Evolutionary conservation across 2,113 vertebrate species (phyloP).

Genomic region (Piaya cayana): DNA sequence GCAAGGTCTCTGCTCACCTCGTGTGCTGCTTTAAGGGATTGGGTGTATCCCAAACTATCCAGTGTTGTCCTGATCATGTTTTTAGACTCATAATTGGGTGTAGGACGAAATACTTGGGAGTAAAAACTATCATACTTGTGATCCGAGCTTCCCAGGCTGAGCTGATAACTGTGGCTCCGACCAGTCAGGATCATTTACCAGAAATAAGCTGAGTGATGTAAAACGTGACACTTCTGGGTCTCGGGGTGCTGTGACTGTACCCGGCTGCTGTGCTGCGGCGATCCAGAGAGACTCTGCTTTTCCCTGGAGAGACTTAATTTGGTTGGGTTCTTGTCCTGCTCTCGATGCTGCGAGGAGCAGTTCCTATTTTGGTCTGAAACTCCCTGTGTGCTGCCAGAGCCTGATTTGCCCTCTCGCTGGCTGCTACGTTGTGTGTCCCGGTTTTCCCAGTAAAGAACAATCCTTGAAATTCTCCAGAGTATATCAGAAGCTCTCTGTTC

Average conservation of each 20-base stretch:
- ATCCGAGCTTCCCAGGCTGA: not conserved
- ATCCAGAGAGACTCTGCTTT: not conserved
- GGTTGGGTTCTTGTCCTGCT: not conserved
- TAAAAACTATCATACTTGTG: not conserved
- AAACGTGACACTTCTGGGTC: not conserved
- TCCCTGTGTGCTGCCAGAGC: not conserved
- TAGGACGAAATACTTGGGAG: not conserved
- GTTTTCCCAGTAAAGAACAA: not conserved
- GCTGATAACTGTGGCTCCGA: not conserved
- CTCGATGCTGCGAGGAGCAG: not conserved
- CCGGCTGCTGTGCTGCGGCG: not conserved
- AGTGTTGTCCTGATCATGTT: not conserved
- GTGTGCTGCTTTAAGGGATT: not conserved
- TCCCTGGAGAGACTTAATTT: not conserved
- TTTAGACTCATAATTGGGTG: not conserved
- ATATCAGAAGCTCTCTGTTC: not conserved
- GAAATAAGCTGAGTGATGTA: not conserved
- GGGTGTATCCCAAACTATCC: rapidly evolving
- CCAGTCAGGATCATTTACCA: not conserved
- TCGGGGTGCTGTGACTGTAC: not conserved
- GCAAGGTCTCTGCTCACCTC: not conserved
- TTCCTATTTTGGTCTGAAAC: slow-evolving; percentile 31
- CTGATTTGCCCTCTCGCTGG: not conserved
- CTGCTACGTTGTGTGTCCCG: not conserved
- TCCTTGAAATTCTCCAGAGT: not conserved